Percentiles rank a stretch among this genome's conserved stretches.
phyloP scores from a whole-genome alignment of 2,113 vertebrate species.

The Lamprologus lemairii region DNA sequence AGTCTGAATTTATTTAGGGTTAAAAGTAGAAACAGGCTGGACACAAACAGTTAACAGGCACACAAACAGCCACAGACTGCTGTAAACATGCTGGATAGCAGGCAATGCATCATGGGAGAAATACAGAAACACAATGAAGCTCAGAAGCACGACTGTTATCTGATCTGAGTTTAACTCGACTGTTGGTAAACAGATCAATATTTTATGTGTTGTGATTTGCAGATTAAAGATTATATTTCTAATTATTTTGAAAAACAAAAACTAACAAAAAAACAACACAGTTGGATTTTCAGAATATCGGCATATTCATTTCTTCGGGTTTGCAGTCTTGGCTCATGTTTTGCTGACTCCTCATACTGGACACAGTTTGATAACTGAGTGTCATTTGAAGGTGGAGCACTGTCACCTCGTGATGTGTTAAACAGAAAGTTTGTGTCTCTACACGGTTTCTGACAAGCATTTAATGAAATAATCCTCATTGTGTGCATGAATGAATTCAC shows the following conservation, averaged over 20 bases:
- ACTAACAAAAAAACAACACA: background rate
- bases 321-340: background rate
- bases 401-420: background rate
- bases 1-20: background rate
- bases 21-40: background rate
- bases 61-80: background rate
- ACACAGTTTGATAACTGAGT: background rate
- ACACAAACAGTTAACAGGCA: background rate
- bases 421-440: constrained; percentile 8
- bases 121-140: background rate
- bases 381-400: background rate
- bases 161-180: background rate
- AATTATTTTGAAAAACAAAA: background rate
- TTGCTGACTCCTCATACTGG: background rate
- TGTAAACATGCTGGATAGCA: background rate
- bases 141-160: background rate
- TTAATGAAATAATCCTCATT: background rate
- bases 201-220: background rate
- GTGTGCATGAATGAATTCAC: background rate
- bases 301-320: background rate
- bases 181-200: background rate
- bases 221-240: background rate
- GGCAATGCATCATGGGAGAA: background rate
- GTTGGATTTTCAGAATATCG: background rate
- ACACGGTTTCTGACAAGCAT: background rate